These are phyloP conservation scores for Hemaris fuciformis DNA, from an alignment of 2,888 invertebrate genomes.

Conservation along the genomic window DNA sequence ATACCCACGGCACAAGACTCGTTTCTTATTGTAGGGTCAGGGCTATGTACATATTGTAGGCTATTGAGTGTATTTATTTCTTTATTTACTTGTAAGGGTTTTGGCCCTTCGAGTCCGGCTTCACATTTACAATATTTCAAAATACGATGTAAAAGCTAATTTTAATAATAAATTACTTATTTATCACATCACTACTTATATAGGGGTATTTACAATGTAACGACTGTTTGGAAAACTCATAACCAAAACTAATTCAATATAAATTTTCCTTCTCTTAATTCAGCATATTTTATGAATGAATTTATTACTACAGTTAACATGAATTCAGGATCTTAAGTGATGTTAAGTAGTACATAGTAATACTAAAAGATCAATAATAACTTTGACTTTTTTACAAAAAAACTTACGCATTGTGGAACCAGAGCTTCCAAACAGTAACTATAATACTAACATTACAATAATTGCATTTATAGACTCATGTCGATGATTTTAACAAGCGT, in stretches of 20 bases:
- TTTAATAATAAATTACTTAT: conserved; percentile 15
- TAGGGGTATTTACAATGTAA: conserved; percentile 70
- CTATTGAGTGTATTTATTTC: background rate
- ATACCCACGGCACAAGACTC: too few relatives aligned
- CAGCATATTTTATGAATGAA: too few relatives aligned
- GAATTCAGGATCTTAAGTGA: too few relatives aligned
- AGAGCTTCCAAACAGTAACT: background rate
- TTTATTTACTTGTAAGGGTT: background rate
- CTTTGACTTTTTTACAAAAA: background rate
- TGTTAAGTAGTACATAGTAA: too few relatives aligned
- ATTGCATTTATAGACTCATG: background rate
- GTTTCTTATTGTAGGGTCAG: too few relatives aligned
- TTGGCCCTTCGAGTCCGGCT: background rate
- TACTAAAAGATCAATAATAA: too few relatives aligned
- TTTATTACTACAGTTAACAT: too few relatives aligned
- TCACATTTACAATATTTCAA: conserved; percentile 2
- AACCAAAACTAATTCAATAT: background rate
- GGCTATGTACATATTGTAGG: too few relatives aligned
- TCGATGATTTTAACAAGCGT: background rate
- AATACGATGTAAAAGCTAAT: conserved; percentile 14
- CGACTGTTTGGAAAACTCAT: conserved; percentile 17
- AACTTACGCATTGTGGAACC: background rate
- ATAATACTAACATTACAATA: background rate
- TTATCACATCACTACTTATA: conserved; percentile 45
- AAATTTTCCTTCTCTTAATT: too few relatives aligned